phyloP scores from a whole-genome alignment of 2,888 invertebrate species.

The Chymomyza procnemis region DNA sequence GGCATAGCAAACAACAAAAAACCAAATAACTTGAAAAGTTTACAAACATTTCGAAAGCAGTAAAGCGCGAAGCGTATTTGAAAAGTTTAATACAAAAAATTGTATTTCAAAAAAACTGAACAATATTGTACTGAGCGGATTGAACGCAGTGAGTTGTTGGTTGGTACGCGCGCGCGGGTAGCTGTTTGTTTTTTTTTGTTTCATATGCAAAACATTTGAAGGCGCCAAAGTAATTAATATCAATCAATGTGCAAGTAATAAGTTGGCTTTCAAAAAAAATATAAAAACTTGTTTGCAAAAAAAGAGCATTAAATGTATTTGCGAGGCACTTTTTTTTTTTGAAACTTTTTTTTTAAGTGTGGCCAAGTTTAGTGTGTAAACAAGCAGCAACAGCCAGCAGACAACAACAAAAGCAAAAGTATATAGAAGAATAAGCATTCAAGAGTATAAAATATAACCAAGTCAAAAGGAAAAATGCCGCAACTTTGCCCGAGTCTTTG shows the following conservation, averaged over 20 bases:
- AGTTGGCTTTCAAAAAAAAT: neutral
- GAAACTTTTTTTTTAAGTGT: neutral
- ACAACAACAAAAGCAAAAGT: constrained; percentile 8
- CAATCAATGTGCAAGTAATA: constrained; percentile 16
- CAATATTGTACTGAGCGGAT: too few relatives aligned
- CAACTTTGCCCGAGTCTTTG: constrained; percentile 7
- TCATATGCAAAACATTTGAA: neutral
- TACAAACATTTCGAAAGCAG: neutral
- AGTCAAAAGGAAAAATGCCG: constrained; percentile 15
- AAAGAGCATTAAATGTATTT: constrained; percentile 1
- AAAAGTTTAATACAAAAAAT: neutral
- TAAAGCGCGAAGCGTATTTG: neutral
- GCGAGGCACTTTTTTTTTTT: constrained; percentile 7
- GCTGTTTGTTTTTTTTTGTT: neutral
- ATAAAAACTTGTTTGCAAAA: constrained; percentile 1
- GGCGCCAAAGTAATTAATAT: constrained; percentile 35
- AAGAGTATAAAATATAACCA: constrained; percentile 12
- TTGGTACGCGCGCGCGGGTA: too few relatives aligned
- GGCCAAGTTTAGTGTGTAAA: neutral
- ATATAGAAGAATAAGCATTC: constrained; percentile 12
- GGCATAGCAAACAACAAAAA: constrained; percentile 4
- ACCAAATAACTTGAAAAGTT: constrained; percentile 1
- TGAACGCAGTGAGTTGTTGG: too few relatives aligned
- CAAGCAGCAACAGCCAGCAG: neutral
- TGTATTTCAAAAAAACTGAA: neutral